Base-by-base conservation (phyloP, 2,797 vertebrate species). In the Octomys mimax region DNA sequence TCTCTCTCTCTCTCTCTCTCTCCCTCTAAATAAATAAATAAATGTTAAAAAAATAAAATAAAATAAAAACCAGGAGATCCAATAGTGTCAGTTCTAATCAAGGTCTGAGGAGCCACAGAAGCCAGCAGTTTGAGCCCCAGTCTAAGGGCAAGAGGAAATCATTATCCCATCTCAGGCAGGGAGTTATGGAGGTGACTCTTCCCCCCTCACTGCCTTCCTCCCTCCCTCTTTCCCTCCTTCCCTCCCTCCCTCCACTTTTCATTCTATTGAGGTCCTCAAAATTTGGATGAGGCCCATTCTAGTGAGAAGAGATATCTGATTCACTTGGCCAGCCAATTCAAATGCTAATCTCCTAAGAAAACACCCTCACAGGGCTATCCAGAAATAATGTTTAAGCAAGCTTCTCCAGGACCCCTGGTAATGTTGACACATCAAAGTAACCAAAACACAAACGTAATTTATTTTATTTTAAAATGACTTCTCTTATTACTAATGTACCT, bases 381-480 rank as follows among this genome's bases (percentile, higher is more conserved):
- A 84, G 42, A 21, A 84, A 66, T 49, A 52, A n/a, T 21, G 28
- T 66, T 52, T n/a, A 68, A 49, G 46, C 42, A 68, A 85, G 36
- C 52, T 28, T 52, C 31, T 22, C 46, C 18, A 33, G 31, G 12
- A 54, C 46, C 64, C 64, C 46, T 70, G 33, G 22, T 70, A 6
- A 71, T 57, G 19, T 21, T 71, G 71, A 64, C 18, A 57, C 5
- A 84, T 66, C 61, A 49, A 33, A 66, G 42, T 84, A 13, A 64
- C 61, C 57, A 81, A 73, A 73, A 39, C 24, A 80, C 2, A 57
- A 6, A 66, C 12, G 46, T 12, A 77, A 68, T 46, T 84, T 94
- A 66, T 70, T 66, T 85, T 88, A 42, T 62, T 66, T 88, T 85
- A n/a, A 92, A 81, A 71, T 36, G 54, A 6, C 13, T 39, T 52